Evolutionary conservation across 2,113 vertebrate species (phyloP).

Genomic region (Phalacrocorax pelagicus): DNA sequence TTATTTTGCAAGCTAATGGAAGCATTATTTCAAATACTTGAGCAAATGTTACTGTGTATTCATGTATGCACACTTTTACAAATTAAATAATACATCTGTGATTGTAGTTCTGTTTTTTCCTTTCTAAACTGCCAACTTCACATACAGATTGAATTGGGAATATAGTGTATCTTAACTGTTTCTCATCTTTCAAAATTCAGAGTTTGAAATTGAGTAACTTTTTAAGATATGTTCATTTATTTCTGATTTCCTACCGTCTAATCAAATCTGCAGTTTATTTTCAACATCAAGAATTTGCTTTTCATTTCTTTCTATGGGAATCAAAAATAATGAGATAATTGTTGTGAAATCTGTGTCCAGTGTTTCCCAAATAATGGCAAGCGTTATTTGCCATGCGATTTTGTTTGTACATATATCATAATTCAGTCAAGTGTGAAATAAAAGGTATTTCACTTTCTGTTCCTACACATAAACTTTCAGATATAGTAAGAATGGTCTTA

Average conservation of each 20-base stretch:
- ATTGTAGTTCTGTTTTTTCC: background rate
- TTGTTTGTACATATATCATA: background rate
- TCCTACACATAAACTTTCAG: background rate
- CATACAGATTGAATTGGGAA: background rate
- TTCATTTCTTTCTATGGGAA: background rate
- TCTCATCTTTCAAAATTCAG: background rate
- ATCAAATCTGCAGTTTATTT: background rate
- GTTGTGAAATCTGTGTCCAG: background rate
- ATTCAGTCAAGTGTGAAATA: background rate
- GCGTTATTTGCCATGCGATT: background rate
- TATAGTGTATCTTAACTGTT: background rate
- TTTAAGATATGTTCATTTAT: background rate
- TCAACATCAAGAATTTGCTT: background rate
- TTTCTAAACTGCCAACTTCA: background rate
- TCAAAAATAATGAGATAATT: background rate
- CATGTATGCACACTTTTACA: background rate
- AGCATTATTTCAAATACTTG: constrained; percentile 22
- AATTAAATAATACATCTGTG: background rate
- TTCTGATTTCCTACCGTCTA: background rate
- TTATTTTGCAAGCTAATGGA: constrained; percentile 30
- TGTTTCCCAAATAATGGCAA: background rate
- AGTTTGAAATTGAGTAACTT: background rate
- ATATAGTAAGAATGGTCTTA: background rate
- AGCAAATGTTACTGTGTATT: background rate
- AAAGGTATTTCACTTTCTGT: background rate